Percentiles rank a stretch among this genome's conserved stretches.
These are phyloP conservation scores for Acleris cristana DNA, from an alignment of 2,888 invertebrate species.

Conservation along the genomic window DNA sequence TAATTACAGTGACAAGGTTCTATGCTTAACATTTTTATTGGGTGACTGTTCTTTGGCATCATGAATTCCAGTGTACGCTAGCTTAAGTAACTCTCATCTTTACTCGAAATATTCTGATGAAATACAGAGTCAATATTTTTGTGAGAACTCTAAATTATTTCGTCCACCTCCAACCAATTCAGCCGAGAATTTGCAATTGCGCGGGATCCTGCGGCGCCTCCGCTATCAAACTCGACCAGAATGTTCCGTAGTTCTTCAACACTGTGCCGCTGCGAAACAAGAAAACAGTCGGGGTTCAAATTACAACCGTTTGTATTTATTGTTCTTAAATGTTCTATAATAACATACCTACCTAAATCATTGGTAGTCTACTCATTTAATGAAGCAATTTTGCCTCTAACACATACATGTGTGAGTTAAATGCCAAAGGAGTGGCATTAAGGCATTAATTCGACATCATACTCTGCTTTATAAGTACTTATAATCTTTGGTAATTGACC, in stretches of 20 bases:
- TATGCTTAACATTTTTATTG: too few species aligned
- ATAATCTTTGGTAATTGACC: neutral
- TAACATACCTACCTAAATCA: too few species aligned
- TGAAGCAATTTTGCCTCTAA: too few species aligned
- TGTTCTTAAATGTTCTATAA: too few species aligned
- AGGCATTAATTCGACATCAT: neutral
- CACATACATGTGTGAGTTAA: neutral
- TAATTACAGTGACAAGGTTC: too few species aligned
- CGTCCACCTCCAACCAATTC: slow-evolving; percentile 37
- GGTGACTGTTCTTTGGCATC: too few species aligned
- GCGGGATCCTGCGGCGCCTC: slow-evolving; percentile 75
- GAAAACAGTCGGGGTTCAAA: slow-evolving; percentile 13
- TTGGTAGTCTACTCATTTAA: too few species aligned
- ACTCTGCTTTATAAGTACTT: neutral
- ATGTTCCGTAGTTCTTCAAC: slow-evolving; percentile 89
- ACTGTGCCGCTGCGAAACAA: slow-evolving; percentile 87
- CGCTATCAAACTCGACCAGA: slow-evolving; percentile 88
- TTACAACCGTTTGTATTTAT: slow-evolving; percentile 3
- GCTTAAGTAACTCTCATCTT: too few species aligned
- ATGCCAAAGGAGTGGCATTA: neutral
- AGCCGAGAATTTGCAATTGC: slow-evolving; percentile 68
- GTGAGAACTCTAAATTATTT: neutral
- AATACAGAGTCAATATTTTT: too few species aligned
- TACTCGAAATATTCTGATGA: too few species aligned
- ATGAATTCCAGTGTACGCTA: too few species aligned